Evolutionary conservation across 2,888 invertebrate genomes (phyloP).

Genomic region (Uloborus plumipes): DNA sequence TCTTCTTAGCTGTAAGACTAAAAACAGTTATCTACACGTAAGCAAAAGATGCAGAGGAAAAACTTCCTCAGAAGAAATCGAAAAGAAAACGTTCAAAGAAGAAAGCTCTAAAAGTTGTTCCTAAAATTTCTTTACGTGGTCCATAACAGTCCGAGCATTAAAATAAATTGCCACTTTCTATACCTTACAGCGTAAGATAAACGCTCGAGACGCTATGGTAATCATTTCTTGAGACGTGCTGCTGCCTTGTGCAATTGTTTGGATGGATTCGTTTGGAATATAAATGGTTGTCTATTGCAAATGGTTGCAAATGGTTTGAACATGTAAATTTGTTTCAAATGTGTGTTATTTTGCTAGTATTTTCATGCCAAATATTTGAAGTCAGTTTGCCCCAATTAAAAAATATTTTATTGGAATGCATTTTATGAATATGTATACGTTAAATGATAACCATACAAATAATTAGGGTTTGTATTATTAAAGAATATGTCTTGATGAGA

Average conservation of each 20-base stretch:
- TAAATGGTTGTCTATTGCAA: constrained; percentile 47
- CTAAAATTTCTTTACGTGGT: constrained; percentile 34
- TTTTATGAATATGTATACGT: too few relatives aligned
- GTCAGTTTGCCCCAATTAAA: too few relatives aligned
- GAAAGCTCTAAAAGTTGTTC: constrained; percentile 11
- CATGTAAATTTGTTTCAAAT: constrained; percentile 33
- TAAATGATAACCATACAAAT: too few relatives aligned
- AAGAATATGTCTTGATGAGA: too few relatives aligned
- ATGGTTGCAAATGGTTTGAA: constrained; percentile 51
- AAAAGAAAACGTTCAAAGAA: constrained; percentile 6
- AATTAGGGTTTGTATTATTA: too few relatives aligned
- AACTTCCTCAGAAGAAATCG: too few relatives aligned
- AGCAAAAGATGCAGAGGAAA: too few relatives aligned
- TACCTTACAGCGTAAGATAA: constrained; percentile 28
- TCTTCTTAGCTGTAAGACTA: too few relatives aligned
- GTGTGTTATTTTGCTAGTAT: constrained; percentile 2
- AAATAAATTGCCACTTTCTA: constrained; percentile 43
- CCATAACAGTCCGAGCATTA: constrained; percentile 36
- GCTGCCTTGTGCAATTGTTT: constrained; percentile 28
- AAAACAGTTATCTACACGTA: too few relatives aligned
- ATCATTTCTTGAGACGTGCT: constrained; percentile 53
- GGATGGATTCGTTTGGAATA: constrained; percentile 43
- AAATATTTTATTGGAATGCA: too few relatives aligned
- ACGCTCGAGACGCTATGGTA: constrained; percentile 24
- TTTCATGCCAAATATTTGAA: neutral